These are phyloP conservation scores for Lobophora halterata DNA, from an alignment of 2,888 invertebrate species.

Conservation along the genomic window DNA sequence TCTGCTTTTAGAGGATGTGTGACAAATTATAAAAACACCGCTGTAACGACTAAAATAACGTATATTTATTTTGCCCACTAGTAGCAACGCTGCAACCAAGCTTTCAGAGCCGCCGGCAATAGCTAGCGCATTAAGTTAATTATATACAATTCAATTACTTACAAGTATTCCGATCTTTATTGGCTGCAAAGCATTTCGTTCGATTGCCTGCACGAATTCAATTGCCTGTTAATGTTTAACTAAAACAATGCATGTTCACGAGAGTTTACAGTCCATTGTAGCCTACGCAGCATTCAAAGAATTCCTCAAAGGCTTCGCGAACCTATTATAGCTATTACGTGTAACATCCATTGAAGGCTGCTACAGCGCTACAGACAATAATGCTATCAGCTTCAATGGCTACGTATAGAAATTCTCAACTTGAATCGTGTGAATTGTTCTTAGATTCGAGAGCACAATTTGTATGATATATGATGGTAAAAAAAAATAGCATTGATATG, in stretches of 20 bases:
- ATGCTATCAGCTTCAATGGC: constrained; percentile 9
- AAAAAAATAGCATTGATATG: no score
- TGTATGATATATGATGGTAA: no score
- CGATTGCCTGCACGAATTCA: constrained; percentile 1
- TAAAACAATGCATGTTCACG: constrained; percentile 15
- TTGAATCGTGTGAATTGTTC: constrained; percentile 29
- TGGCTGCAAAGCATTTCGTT: no score
- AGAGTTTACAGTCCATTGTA: constrained; percentile 26
- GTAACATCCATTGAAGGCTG: constrained; percentile 25
- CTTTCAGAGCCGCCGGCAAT: no score
- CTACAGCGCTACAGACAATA: constrained; percentile 13
- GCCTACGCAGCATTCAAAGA: constrained; percentile 29
- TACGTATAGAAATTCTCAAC: constrained; percentile 4
- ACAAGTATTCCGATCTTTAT: no score
- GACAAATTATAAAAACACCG: no score
- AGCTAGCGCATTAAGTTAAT: no score
- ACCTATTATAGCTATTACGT: constrained; percentile 15
- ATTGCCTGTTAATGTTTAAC: constrained; percentile 4
- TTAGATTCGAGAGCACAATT: neutral
- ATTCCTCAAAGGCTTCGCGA: constrained; percentile 29
- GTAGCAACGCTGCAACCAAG: no score
- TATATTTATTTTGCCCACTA: no score
- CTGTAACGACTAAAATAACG: no score
- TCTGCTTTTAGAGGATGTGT: no score
- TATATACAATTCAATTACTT: no score